Evolutionary conservation across 2,113 vertebrate species (phyloP), one percentile per base, ranked within the genome.

Genomic region (Balaeniceps rex): DNA sequence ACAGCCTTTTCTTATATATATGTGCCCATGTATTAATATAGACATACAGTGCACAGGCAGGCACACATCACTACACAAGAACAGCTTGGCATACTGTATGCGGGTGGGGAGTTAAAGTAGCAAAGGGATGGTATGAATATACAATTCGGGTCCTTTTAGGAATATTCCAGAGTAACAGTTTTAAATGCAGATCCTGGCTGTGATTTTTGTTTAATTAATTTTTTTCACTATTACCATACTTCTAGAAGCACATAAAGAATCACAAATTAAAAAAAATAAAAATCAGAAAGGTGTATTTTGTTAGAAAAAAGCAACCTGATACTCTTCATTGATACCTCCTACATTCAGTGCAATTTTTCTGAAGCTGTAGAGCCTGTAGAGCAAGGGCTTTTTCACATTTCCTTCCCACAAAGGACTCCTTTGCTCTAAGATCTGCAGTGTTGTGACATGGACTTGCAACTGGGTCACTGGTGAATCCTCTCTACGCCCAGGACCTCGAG

Each of bases 71-170:
- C 85, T 92, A 29, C 88, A 83, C n/a, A 95, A 55, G 68, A 93
- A 95, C 77, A 96, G 91, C 77, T 71, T 95, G 94, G 77, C 87
- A 91, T 87, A 68, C 83, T 85, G 83, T 64, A 89, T 82, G 93
- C 14, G 26, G 87, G 93, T 94, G 91, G 91, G 57, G 83, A 97
- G 84, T 70, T 94, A 84, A 95, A 95, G 94, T 66, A 87, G 76
- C 76, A 95, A 95, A 95, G 61, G n/a, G 31, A 51, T 95, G 77
- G 42, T 52, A 79, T 82, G 91, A 87, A 95, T 96, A 93, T 68
- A 84, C 51, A 89, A 91, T 95, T 94, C 10, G 13, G 10, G 61
- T 81, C 38, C 74, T 82, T 79, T 90, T 26, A 90, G 33, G 70
- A 95, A 85, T 70, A 54, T 77, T 92, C 29, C 55, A 77, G 36